Evolutionary conservation across 2,113 vertebrate genomes (phyloP).

Genomic region (Silurus meridionalis): DNA sequence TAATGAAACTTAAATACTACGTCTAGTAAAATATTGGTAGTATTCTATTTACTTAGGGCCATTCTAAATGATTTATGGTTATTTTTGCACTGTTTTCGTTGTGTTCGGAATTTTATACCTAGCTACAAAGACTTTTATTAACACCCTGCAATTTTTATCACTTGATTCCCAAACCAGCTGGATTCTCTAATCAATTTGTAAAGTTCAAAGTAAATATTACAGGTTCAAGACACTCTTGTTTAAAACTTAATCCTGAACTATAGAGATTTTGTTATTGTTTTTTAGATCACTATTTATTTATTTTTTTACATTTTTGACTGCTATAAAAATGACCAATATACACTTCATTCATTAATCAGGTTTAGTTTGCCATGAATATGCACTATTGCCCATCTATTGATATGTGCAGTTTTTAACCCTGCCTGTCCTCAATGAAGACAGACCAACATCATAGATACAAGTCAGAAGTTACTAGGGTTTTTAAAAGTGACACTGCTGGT

Average conservation of each 20-base stretch:
- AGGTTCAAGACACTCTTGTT: neutral
- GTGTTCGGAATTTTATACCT: neutral
- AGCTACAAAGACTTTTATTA: neutral
- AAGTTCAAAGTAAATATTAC: neutral
- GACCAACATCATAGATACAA: neutral
- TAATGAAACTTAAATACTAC: too few species aligned
- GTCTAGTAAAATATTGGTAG: too few species aligned
- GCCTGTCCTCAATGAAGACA: neutral
- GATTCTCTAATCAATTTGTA: constrained; percentile 20
- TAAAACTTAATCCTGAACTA: neutral
- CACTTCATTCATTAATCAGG: neutral
- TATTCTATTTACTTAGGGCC: neutral
- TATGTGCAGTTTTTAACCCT: neutral
- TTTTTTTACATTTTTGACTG: neutral
- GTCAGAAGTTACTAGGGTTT: neutral
- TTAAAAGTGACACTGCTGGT: neutral
- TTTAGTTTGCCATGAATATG: neutral
- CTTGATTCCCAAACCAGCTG: neutral
- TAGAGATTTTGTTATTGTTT: neutral
- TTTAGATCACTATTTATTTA: neutral
- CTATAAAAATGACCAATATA: neutral
- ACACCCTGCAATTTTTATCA: neutral
- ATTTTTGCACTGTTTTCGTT: neutral
- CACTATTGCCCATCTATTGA: neutral
- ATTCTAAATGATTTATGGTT: neutral